Evolutionary conservation across 2,888 invertebrate species (phyloP), one percentile per base, ranked within the genome.

Genomic region (Cremastobaeus sp.): DNA sequence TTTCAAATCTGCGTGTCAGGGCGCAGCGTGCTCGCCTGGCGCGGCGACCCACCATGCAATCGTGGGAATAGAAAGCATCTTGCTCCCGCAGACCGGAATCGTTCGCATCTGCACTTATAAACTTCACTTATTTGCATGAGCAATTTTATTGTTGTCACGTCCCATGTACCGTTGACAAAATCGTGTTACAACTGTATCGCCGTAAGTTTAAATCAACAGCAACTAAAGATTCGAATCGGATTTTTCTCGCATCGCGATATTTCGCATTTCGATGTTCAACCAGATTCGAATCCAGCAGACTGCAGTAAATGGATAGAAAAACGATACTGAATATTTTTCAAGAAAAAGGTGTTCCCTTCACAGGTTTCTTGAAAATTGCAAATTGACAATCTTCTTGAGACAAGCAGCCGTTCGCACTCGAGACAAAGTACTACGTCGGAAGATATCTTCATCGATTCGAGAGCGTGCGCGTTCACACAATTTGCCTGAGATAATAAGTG

Each of bases 41-140:
- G 47, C 28, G 62, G 50, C 62, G 39, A 25, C 34, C 41, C 30
- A 32, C 60, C 30, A 21, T 62, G 69, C 77, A 80, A 79, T 81
- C 82, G 83, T 83, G 83, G 82, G 83, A 83, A 83, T 83, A 82
- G 82, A 83, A 83, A 83, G 81, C 81, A 80, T 66, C 37, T 76
- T 48, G 66, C 54, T 76, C 30, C 74, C 65, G 73, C 70, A 52
- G 73, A 65, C 73, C 62, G 41, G 65, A 76, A 77, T 75, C 25
- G 30, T 41, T 28, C 28, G 6, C 47, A 41, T 20, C 71, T 71
- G 41, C 65, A 54, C 72, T 76, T 74, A 57, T 50, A 11, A 45
- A 48, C 35, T 60, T 54, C 45, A 59, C 57, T 34, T 72, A 72
- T 72, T 72, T 72, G 66, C 72, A 66, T 73, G 52, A 66, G 72